Evolutionary conservation across 1,140 invertebrate species (phyloP).

Genomic region (Drosophila chauvacae): DNA sequence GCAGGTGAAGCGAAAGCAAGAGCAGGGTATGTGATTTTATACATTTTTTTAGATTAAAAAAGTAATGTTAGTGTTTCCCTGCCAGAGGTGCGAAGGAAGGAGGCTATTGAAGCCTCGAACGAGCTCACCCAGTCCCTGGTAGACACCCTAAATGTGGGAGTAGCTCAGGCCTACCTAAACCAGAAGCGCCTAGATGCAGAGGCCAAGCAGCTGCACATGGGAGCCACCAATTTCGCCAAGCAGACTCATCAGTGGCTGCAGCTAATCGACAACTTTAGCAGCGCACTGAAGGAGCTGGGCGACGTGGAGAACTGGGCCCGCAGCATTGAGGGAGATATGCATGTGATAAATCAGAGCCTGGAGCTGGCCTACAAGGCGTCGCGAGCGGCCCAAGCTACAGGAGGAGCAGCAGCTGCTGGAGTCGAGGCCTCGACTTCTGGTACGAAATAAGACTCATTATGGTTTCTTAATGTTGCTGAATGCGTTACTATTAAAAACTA

Average conservation of each 20-base stretch:
- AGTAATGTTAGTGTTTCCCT: not conserved
- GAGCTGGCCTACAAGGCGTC: constrained; percentile 97
- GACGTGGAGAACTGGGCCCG: constrained; percentile 99
- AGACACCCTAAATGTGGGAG: constrained; percentile 98
- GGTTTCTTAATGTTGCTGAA: not conserved
- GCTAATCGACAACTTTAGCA: constrained; percentile 97
- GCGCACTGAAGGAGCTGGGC: constrained; percentile 98
- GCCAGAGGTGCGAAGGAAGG: constrained; percentile 89
- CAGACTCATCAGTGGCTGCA: constrained; percentile 98
- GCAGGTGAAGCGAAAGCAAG: constrained; percentile 91
- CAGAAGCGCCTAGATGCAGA: constrained; percentile 98
- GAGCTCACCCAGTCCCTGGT: constrained; percentile 97
- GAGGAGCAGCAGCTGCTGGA: not conserved
- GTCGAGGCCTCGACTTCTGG: constrained; percentile 15
- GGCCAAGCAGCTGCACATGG: constrained; percentile 97
- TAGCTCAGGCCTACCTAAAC: constrained; percentile 98
- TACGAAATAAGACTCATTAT: constrained; percentile 4
- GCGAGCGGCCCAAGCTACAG: constrained; percentile 72
- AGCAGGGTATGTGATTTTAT: constrained; percentile 88
- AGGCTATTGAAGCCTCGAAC: constrained; percentile 95
- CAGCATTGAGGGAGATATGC: constrained; percentile 98
- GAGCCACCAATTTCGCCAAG: constrained; percentile 97
- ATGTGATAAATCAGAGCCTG: constrained; percentile 95
- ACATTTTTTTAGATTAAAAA: not conserved
- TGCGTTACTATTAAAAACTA: not conserved